A percentile compares a stretch with the other conserved stretches of the same genome.
Conservation (phyloP, 2,797 vertebrate species). For the Liparis tanakae region DNA sequence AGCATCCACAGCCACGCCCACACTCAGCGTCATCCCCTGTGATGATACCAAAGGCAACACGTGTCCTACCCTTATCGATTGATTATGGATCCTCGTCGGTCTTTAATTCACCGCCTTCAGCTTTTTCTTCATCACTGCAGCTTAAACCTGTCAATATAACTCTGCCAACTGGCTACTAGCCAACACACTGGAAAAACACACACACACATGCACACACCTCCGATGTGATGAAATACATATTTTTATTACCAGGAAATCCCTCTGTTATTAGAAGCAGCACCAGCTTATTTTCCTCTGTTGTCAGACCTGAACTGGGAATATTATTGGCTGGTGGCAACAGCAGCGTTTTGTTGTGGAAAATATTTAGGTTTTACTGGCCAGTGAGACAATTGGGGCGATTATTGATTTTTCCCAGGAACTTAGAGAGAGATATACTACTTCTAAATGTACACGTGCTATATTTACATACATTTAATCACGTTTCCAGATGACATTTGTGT, state of each 20-base stretch:
- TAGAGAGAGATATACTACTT: too few species aligned
- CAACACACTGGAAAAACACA: conserved; percentile 2
- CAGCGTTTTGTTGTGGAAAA: neutral
- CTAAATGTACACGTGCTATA: too few species aligned
- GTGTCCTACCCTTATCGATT: neutral
- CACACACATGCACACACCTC: conserved; percentile 7
- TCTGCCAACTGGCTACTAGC: conserved; percentile 47
- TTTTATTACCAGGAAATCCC: conserved; percentile 25
- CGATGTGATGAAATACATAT: conserved; percentile 43
- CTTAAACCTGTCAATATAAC: conserved; percentile 25
- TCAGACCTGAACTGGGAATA: neutral
- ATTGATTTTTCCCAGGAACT: too few species aligned
- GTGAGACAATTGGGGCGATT: too few species aligned
- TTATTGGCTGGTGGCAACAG: neutral
- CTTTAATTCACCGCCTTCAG: conserved; percentile 1
- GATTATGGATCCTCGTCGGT: neutral
- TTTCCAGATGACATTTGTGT: neutral
- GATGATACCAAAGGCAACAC: conserved; percentile 16
- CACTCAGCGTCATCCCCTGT: neutral
- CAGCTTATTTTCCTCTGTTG: conserved; percentile 28
- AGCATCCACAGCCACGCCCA: conserved; percentile 1
- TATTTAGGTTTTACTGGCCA: neutral
- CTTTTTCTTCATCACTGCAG: conserved; percentile 28
- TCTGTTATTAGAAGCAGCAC: conserved; percentile 37
- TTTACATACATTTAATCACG: neutral